These are phyloP conservation scores for Okapia johnstoni DNA, from an alignment of 2,113 vertebrate genomes.

Conservation along the genomic window DNA sequence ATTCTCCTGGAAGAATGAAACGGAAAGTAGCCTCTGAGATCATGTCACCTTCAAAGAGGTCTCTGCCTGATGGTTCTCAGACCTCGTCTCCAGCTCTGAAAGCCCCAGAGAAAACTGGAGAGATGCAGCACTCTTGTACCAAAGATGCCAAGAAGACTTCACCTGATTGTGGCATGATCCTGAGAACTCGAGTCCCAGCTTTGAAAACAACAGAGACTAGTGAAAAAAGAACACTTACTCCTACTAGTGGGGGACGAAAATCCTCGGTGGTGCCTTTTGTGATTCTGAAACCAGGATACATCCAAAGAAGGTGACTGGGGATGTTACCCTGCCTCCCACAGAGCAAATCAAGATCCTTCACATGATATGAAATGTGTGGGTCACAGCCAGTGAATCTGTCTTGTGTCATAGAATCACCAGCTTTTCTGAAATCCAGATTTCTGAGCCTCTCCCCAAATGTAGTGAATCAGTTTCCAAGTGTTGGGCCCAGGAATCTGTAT, in stretches of 20 bases:
- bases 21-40: slow-evolving; percentile 71
- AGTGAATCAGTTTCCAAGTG: neutral
- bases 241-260: neutral
- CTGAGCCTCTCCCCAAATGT: neutral
- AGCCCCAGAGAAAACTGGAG: slow-evolving; percentile 5
- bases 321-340: neutral
- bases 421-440: slow-evolving; percentile 23
- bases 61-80: neutral
- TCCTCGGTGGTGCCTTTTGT: neutral
- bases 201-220: neutral
- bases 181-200: slow-evolving; percentile 29
- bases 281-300: slow-evolving; percentile 31
- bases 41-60: slow-evolving; percentile 76
- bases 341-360: neutral
- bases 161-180: neutral
- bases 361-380: neutral
- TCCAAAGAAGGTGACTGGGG: slow-evolving; percentile 50
- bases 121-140: neutral
- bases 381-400: neutral
- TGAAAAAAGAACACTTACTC: neutral
- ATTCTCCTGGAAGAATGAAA: slow-evolving; percentile 62
- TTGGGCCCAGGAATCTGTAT: neutral
- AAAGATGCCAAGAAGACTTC: neutral
- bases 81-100: neutral
- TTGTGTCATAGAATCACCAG: neutral